Evolutionary conservation across 2,113 vertebrate species (phyloP).

Genomic region (Meriones unguiculatus): DNA sequence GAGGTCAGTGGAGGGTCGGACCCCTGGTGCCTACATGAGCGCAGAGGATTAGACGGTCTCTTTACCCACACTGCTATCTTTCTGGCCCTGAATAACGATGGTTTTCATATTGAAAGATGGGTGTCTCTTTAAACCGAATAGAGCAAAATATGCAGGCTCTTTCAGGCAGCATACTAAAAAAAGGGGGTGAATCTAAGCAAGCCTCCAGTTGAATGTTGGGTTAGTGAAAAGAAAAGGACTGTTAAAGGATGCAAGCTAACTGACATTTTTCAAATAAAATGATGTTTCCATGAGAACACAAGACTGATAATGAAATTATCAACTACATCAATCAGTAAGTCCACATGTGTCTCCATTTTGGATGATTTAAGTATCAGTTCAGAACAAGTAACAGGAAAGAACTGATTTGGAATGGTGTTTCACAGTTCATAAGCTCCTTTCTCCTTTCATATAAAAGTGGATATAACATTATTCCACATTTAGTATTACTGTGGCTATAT

Average conservation of each 20-base stretch:
- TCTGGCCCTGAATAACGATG: slow-evolving; percentile 3
- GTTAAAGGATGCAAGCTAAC: background rate
- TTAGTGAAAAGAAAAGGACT: slow-evolving; percentile 12
- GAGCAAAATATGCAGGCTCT: slow-evolving; percentile 1
- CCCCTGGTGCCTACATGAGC: background rate
- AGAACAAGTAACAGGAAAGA: slow-evolving; percentile 62
- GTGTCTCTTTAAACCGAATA: background rate
- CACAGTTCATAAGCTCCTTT: background rate
- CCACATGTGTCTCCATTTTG: slow-evolving; percentile 8
- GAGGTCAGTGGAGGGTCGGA: background rate
- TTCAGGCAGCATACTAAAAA: slow-evolving; percentile 3
- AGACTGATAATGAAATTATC: slow-evolving; percentile 50
- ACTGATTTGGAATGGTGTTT: slow-evolving; percentile 27
- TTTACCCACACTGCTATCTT: no score
- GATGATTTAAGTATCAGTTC: slow-evolving; percentile 48
- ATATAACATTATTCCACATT: slow-evolving; percentile 38
- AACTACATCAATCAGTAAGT: slow-evolving; percentile 42
- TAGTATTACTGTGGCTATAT: background rate
- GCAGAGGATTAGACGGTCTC: no score
- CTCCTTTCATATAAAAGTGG: slow-evolving; percentile 62
- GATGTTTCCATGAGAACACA: slow-evolving; percentile 49
- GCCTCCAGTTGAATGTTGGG: background rate
- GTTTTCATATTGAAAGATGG: slow-evolving; percentile 5
- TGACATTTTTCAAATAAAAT: slow-evolving; percentile 31
- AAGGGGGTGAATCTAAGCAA: background rate